phyloP scores from a whole-genome alignment of 2,797 vertebrate genomes.

The Molossus alvarezi region DNA sequence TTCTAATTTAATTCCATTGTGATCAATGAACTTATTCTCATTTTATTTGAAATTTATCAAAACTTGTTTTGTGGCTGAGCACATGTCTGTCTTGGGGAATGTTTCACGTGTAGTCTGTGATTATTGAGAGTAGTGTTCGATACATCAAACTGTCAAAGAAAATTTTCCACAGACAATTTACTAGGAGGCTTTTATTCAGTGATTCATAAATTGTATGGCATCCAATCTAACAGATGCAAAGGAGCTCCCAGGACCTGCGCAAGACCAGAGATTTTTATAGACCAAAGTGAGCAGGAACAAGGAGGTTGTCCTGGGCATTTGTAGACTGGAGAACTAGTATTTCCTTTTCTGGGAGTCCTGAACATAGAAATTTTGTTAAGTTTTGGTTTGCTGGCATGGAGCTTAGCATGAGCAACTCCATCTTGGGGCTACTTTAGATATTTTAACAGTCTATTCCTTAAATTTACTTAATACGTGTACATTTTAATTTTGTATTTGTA shows the following conservation, averaged over 20 bases:
- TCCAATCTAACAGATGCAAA: not conserved
- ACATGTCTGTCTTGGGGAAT: not conserved
- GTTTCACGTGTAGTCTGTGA: not conserved
- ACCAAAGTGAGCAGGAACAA: not conserved
- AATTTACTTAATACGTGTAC: not conserved
- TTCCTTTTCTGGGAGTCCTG: not conserved
- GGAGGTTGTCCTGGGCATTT: not conserved
- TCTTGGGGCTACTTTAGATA: not conserved
- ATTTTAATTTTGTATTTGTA: not conserved
- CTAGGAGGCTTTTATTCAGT: not conserved
- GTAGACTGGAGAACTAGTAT: not conserved
- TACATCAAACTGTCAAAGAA: conserved; percentile 22
- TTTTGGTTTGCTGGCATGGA: not conserved
- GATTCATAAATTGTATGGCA: not conserved
- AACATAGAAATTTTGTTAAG: not conserved
- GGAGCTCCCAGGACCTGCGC: not conserved
- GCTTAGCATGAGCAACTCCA: not conserved
- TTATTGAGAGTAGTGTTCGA: not conserved
- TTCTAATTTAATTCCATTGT: conserved; percentile 1
- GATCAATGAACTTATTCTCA: not conserved
- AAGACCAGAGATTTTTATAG: not conserved
- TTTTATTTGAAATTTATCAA: conserved; percentile 17
- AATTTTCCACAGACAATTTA: conserved; percentile 11
- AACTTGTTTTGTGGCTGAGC: not conserved
- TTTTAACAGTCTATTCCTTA: conserved; percentile 13